Evolutionary conservation across 2,113 vertebrate species (phyloP).

Genomic region (Nyctereutes procyonoides): DNA sequence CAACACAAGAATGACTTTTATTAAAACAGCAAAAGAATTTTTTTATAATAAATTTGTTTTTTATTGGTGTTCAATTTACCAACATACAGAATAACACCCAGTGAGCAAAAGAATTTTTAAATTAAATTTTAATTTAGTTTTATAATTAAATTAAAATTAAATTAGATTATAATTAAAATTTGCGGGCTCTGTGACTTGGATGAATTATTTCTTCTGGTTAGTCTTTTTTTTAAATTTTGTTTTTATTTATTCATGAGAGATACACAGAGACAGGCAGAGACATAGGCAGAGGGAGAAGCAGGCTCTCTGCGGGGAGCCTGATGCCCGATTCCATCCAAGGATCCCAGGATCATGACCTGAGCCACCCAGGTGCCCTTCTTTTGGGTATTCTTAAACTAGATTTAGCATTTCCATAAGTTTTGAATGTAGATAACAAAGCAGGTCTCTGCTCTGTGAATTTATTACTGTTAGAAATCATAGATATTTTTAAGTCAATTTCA

Average conservation of each 20-base stretch:
- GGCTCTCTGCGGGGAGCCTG: no score
- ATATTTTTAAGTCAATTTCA: background rate
- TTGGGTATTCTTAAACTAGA: no score
- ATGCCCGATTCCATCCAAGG: no score
- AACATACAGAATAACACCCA: no score
- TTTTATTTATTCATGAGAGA: no score
- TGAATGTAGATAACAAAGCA: background rate
- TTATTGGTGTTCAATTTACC: no score
- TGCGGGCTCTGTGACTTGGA: background rate
- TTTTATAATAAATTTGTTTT: background rate
- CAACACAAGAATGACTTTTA: background rate
- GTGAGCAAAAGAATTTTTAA: constrained; percentile 9
- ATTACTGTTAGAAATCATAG: background rate
- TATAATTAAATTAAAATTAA: background rate
- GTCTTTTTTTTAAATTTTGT: background rate
- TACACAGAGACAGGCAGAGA: no score
- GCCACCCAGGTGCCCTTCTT: no score
- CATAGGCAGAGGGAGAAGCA: no score
- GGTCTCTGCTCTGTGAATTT: background rate
- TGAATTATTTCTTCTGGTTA: background rate
- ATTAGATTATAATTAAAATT: background rate
- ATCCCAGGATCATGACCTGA: no score
- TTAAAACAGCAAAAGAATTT: background rate
- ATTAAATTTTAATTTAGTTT: background rate
- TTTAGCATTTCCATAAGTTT: constrained; percentile 9